Percentiles rank a stretch among this genome's conserved stretches.
Evolutionary conservation across 2,113 vertebrate species (phyloP).

Genomic region (Arvicanthis niloticus): DNA sequence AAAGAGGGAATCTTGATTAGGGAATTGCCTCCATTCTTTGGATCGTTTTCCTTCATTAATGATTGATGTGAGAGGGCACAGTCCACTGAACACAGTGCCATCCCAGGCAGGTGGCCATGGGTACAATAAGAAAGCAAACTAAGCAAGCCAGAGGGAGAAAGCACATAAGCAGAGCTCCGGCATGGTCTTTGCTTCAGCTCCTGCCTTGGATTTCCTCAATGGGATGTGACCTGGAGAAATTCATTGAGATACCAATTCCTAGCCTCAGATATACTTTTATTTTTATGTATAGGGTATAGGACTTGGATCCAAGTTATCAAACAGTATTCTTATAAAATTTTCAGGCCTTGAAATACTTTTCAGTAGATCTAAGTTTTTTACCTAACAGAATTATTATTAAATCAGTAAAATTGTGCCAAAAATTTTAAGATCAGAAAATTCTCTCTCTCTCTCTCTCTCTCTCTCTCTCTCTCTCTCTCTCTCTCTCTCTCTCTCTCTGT

Average conservation of each 20-base stretch:
- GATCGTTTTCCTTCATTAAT: neutral
- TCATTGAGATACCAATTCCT: neutral
- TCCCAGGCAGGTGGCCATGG: neutral
- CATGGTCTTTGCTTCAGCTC: no score
- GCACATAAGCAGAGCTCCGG: neutral
- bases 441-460: conserved; percentile 5
- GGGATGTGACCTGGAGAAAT: neutral
- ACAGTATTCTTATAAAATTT: conserved; percentile 62
- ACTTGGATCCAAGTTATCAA: neutral
- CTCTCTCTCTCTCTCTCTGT: no score
- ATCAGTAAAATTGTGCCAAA: conserved; percentile 47
- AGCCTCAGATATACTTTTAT: neutral
- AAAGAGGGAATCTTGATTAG: neutral
- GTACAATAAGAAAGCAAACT: neutral
- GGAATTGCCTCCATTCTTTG: neutral
- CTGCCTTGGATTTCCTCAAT: neutral
- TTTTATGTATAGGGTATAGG: neutral
- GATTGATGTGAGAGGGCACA: neutral
- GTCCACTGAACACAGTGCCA: neutral
- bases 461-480: no score
- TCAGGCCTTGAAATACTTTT: conserved; percentile 61
- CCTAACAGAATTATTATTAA: conserved; percentile 50
- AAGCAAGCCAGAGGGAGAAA: neutral
- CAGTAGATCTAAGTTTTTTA: conserved; percentile 51
- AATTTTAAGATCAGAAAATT: conserved; percentile 50